These are phyloP conservation scores for Catocala sponsa DNA, from an alignment of 2,888 invertebrate genomes.

Conservation along the genomic window DNA sequence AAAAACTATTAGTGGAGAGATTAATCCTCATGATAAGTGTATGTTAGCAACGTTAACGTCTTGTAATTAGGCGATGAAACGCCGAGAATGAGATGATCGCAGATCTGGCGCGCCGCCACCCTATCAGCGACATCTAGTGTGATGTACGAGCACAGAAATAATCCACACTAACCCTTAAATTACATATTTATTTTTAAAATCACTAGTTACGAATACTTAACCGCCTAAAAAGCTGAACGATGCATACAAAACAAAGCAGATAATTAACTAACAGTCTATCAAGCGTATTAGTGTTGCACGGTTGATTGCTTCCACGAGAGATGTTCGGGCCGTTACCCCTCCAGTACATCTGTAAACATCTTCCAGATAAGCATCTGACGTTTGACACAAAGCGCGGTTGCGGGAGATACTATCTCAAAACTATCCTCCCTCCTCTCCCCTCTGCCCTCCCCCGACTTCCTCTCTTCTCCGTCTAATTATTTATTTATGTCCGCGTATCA, in stretches of 20 bases:
- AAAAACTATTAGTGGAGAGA: slow-evolving; percentile 46
- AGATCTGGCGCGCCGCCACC: slow-evolving; percentile 82
- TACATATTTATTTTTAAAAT: slow-evolving; percentile 25
- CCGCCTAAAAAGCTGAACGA: slow-evolving; percentile 41
- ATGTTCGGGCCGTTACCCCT: slow-evolving; percentile 80
- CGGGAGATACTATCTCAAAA: slow-evolving; percentile 83
- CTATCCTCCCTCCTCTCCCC: slow-evolving; percentile 71
- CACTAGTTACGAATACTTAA: slow-evolving; percentile 23
- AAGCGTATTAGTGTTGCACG: slow-evolving; percentile 75
- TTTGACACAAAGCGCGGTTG: slow-evolving; percentile 88
- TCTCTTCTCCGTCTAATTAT: slow-evolving; percentile 84
- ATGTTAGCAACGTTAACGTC: slow-evolving; percentile 60
- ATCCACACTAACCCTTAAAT: slow-evolving; percentile 48
- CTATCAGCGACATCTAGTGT: slow-evolving; percentile 82
- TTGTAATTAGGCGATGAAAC: slow-evolving; percentile 76
- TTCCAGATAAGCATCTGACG: slow-evolving; percentile 85
- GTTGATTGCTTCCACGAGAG: slow-evolving; percentile 78
- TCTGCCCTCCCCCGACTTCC: slow-evolving; percentile 69
- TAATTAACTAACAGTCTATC: slow-evolving; percentile 80
- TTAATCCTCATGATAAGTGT: slow-evolving; percentile 37
- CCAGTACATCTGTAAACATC: slow-evolving; percentile 87
- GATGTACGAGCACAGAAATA: slow-evolving; percentile 78
- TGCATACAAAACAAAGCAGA: slow-evolving; percentile 65
- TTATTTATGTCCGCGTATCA: slow-evolving; percentile 85
- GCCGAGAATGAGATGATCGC: slow-evolving; percentile 66